Evolutionary conservation across 37 sponge, comb jelly and placozoan species (phyloP), one percentile per base, ranked within the genome.

Genomic region (Oscarella lobularis): DNA sequence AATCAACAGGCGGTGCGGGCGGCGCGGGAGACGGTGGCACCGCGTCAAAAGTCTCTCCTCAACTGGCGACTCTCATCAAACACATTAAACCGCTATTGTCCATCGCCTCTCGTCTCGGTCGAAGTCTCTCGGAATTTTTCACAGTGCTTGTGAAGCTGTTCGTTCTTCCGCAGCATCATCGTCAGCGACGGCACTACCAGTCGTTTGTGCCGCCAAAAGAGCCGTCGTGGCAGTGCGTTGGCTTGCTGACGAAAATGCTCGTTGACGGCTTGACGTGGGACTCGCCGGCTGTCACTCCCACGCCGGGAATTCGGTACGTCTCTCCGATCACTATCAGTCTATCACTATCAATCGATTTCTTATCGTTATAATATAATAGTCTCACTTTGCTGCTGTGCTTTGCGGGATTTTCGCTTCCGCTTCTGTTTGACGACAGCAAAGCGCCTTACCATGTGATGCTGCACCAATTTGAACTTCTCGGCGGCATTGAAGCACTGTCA

Each of bases 381-480:
- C 77, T 92, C 79, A 83, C 90, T 1, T 85, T 85, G 66, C 79
- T 77, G 77, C 77, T 92, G 92, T 92, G 86, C 75, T 85, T 85
- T 2, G 78, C 84, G 66, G 92, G 86, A 54, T 81, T 92, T 41
- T 83, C 87, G 79, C 81, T 81, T 40, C 66, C 85, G 67, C 78
- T 94, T n/a, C 74, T 94, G 76, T 94, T 91, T 85, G 95, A 94
- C 48, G 98, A 97, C 29, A 82, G 84, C 73, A 82, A 90, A 67
- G 84, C 87, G 37, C 82, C 92, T 33, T 93, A 88, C 83, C 92
- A 93, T 83, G 30, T 97, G 37, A 81, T 93, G 83, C 80, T 86
- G 54, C 72, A 78, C 3, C 65, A 81, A 82, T 97, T 97, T 80
- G 87, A 87, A 40, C 71, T 83, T 74, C 82, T 75, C 34, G 73